phyloP scores from a whole-genome alignment of 1,140 invertebrate genomes.

The Drosophila oshimai region DNA sequence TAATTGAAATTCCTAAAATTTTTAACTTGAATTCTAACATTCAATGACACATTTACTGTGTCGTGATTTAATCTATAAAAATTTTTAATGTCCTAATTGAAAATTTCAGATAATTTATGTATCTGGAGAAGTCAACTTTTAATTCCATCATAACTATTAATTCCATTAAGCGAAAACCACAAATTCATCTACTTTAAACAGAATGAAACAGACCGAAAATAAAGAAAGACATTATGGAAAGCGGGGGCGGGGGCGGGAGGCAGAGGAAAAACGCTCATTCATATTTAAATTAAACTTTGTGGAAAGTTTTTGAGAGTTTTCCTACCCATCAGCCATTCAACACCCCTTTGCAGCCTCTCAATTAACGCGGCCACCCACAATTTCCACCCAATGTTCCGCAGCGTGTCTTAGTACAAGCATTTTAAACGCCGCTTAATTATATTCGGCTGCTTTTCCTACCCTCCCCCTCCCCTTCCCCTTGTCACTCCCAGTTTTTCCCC shows the following conservation, averaged over 20 bases:
- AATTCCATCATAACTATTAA: too few species aligned
- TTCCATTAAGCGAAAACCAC: not conserved
- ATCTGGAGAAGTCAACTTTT: too few species aligned
- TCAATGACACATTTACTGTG: too few species aligned
- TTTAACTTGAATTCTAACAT: too few species aligned
- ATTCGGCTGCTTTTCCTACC: slow-evolving; percentile 27
- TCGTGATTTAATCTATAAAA: too few species aligned
- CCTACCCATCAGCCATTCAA: not conserved
- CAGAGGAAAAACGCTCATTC: slow-evolving; percentile 49
- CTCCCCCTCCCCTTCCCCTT: not conserved
- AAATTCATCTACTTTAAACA: slow-evolving; percentile 8
- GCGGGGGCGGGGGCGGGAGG: not conserved
- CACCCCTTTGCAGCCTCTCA: slow-evolving; percentile 7
- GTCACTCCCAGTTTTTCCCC: not conserved
- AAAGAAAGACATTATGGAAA: not conserved
- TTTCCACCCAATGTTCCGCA: not conserved
- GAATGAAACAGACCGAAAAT: not conserved
- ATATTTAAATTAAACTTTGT: slow-evolving; percentile 78
- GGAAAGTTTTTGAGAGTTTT: slow-evolving; percentile 57
- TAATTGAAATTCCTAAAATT: too few species aligned
- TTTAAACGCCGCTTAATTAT: slow-evolving; percentile 80
- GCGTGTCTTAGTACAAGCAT: slow-evolving; percentile 57
- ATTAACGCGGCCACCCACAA: slow-evolving; percentile 3
- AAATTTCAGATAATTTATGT: too few species aligned
- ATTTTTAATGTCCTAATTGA: too few species aligned